Evolutionary conservation across 1,140 invertebrate genomes (phyloP).

Genomic region (Venustaconcha ellipsiformis): DNA sequence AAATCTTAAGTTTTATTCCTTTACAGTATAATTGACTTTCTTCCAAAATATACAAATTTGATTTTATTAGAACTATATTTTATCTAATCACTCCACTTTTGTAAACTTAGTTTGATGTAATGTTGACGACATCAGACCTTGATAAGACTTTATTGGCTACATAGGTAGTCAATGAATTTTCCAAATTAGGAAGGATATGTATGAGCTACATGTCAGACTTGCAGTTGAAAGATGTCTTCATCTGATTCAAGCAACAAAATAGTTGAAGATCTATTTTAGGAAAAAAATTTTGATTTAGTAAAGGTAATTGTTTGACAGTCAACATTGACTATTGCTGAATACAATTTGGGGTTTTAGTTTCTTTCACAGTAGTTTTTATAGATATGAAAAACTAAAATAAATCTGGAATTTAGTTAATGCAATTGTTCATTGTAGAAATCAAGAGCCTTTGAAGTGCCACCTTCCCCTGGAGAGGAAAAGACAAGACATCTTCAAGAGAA

Average conservation of each 20-base stretch:
- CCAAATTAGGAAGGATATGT: too few relatives aligned
- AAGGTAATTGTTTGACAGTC: background rate
- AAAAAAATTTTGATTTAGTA: background rate
- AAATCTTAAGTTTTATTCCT: too few relatives aligned
- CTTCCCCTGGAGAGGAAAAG: conserved; percentile 33
- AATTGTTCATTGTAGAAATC: background rate
- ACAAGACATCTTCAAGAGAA: conserved; percentile 43
- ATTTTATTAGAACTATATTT: too few relatives aligned
- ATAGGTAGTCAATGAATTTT: too few relatives aligned
- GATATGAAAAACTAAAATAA: background rate
- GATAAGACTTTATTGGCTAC: too few relatives aligned
- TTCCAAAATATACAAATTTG: too few relatives aligned
- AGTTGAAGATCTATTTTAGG: too few relatives aligned
- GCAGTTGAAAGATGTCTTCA: background rate
- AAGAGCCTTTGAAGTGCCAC: background rate
- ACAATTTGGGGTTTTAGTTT: background rate
- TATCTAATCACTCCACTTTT: too few relatives aligned
- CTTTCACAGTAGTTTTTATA: background rate
- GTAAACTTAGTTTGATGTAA: too few relatives aligned
- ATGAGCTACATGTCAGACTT: too few relatives aligned
- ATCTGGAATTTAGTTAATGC: background rate
- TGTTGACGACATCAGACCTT: too few relatives aligned
- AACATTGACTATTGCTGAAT: background rate
- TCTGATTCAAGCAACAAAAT: background rate
- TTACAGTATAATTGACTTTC: too few relatives aligned